Percentiles rank a stretch among this genome's conserved stretches.
phyloP scores from a whole-genome alignment of 2,797 vertebrate genomes.

The Thunnus albacares region DNA sequence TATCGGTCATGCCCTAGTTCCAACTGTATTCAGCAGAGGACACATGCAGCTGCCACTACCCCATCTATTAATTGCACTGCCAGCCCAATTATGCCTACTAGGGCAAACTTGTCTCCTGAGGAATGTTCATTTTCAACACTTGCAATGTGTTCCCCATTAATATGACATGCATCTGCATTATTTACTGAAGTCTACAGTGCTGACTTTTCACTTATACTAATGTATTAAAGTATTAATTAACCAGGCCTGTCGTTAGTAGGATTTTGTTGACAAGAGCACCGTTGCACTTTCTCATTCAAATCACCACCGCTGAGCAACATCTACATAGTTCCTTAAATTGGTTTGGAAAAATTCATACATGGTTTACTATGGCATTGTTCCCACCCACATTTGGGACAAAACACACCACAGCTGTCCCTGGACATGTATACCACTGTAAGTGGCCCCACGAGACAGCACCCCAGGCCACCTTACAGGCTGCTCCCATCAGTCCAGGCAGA shows the following conservation, averaged over 20 bases:
- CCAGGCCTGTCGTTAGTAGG: conserved; percentile 20
- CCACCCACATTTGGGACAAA: conserved; percentile 19
- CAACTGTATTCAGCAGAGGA: conserved; percentile 18
- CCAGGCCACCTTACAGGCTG: conserved; percentile 47
- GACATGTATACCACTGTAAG: conserved; percentile 27
- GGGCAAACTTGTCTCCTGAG: conserved; percentile 46
- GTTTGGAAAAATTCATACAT: not conserved
- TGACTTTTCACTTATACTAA: conserved; percentile 62
- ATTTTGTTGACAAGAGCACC: conserved; percentile 41
- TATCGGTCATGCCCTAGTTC: not conserved
- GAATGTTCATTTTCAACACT: conserved; percentile 48
- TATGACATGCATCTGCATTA: conserved; percentile 57
- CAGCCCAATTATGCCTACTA: conserved; percentile 32
- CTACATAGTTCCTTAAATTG: conserved; percentile 2
- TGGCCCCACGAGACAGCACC: conserved; percentile 35
- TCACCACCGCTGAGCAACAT: not conserved
- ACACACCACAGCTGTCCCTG: conserved; percentile 3
- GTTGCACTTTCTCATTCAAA: conserved; percentile 18
- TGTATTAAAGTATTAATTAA: conserved; percentile 48
- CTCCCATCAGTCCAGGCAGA: conserved; percentile 61
- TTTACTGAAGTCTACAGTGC: conserved; percentile 39
- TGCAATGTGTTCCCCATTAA: conserved; percentile 49
- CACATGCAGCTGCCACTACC: conserved; percentile 24
- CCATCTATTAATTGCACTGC: conserved; percentile 37
- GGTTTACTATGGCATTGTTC: not conserved